phyloP scores from a whole-genome alignment of 2,888 invertebrate species.

The Limnephilus lunatus region DNA sequence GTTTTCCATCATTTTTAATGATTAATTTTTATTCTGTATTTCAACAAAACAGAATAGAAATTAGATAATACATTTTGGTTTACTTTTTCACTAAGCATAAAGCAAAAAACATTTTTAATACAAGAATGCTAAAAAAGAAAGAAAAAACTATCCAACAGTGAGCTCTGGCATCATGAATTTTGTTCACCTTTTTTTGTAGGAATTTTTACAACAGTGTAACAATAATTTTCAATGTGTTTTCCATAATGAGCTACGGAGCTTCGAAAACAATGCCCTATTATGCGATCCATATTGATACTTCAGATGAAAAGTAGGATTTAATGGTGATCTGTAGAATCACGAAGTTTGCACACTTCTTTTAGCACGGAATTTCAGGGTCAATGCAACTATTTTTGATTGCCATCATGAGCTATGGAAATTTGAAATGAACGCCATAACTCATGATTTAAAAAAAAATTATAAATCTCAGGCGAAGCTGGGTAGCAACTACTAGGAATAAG shows the following conservation, averaged over 20 bases:
- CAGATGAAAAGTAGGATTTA: no score
- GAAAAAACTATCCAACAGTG: no score
- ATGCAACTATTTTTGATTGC: no score
- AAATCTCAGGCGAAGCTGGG: not conserved
- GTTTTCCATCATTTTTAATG: not conserved
- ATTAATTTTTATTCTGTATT: not conserved
- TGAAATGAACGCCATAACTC: no score
- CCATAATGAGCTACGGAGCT: not conserved
- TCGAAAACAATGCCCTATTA: not conserved
- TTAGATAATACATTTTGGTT: not conserved
- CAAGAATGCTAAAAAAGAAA: no score
- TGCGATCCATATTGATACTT: not conserved
- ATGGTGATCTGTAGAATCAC: no score
- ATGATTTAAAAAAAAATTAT: not conserved
- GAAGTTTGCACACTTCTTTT: no score
- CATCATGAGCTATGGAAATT: no score
- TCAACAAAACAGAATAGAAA: not conserved
- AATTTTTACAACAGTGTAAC: not conserved
- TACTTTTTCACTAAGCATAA: not conserved
- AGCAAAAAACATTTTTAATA: not conserved
- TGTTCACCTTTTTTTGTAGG: not conserved
- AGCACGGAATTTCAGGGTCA: no score
- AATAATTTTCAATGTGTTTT: not conserved
- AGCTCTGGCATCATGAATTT: not conserved
- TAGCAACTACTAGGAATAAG: not conserved